Base-by-base conservation (phyloP, 2,797 vertebrate species). In the Lutjanus argentimaculatus region DNA sequence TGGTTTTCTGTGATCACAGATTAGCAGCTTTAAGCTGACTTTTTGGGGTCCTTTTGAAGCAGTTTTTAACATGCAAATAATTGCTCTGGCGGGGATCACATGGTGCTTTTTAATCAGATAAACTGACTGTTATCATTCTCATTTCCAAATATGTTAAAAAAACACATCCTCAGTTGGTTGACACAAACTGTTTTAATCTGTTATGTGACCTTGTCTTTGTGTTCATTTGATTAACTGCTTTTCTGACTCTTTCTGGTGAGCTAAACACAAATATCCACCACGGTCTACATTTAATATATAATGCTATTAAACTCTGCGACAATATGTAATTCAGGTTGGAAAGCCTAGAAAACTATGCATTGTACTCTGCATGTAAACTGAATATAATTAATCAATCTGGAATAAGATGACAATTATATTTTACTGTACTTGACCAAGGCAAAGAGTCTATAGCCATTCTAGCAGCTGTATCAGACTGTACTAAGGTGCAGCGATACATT, bases 1-100 rank as follows among this genome's bases (percentile, higher is more conserved):
- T 48, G 7, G 55, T 80, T 56, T 45, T 67, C 21, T 22, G 25
- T 56, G 36, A 73, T 45, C 9, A 22, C 43, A 72, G 40, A 75
- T 43, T 42, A 78, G 36, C 25, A 57, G 67, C 61, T 64, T 25
- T 13, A 66, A 9, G 22, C 3, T 79, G 67, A 80, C 22, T 25
- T 78, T 82, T 59, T 67, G 8, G 52, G 59, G 59, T 11, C 57
- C 15, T 66, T 22, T 45, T 46, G 3, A 66, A 16, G 11, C 17
- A 21, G 10, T 19, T 48, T 17, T 67, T 79, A 56, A 45, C 40
- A 15, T 78, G 25, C 16, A 46, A 11, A 22, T 53, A 22, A 49
- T 22, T 19, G 30, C 2, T 30, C 25, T 74, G 69, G 30, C n/a
- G 71, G 25, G 22, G 30, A 67, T 25, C 15, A n/a, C 53, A 30